Conservation (phyloP, 2,797 vertebrate species). For the Pygocentrus nattereri region DNA sequence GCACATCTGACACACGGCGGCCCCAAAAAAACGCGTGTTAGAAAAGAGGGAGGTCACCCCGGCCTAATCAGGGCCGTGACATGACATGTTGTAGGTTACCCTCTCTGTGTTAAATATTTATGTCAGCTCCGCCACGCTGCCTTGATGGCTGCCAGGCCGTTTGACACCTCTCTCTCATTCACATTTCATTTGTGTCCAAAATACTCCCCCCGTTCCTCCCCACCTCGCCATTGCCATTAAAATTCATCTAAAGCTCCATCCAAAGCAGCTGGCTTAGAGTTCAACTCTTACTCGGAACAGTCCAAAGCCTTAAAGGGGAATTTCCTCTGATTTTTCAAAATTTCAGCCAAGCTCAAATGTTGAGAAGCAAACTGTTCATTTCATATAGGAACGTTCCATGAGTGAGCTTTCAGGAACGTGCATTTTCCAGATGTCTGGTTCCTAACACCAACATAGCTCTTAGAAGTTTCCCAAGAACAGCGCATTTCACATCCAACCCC, state of each 20-base stretch:
- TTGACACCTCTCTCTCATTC: conserved; percentile 75
- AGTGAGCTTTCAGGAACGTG: too few species aligned
- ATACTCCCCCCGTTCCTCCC: not conserved
- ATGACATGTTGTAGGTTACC: conserved; percentile 84
- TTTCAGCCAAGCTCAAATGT: too few species aligned
- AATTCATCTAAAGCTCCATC: conserved; percentile 66
- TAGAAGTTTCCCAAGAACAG: too few species aligned
- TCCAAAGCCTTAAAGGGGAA: not conserved
- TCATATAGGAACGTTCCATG: too few species aligned
- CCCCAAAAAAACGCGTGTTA: conserved; percentile 70
- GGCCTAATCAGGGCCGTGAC: conserved; percentile 84
- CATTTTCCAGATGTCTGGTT: too few species aligned
- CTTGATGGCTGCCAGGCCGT: conserved; percentile 81
- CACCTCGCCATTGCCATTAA: conserved; percentile 59
- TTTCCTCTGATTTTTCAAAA: not conserved
- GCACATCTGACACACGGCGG: conserved; percentile 66
- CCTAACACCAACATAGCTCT: too few species aligned
- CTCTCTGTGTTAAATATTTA: conserved; percentile 84
- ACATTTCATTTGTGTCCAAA: conserved; percentile 54
- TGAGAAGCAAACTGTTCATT: too few species aligned
- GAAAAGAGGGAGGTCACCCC: conserved; percentile 80
- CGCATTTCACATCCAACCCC: too few species aligned
- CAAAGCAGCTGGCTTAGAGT: conserved; percentile 30
- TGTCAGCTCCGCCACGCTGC: conserved; percentile 70
- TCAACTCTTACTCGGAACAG: not conserved